Evolutionary conservation across 2,888 invertebrate species (phyloP).

Genomic region (Hirtodrosophila alboralis): DNA sequence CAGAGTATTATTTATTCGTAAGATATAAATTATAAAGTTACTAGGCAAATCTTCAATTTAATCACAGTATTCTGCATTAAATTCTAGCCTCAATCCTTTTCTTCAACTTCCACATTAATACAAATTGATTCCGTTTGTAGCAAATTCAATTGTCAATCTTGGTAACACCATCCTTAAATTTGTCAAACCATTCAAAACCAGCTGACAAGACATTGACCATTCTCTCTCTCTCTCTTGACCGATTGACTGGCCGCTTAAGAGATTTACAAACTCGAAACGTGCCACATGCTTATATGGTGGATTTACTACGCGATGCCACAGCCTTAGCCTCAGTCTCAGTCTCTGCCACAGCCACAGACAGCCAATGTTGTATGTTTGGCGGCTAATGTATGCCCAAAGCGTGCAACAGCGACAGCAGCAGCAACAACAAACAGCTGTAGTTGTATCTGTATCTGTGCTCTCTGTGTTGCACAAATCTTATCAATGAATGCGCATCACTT

Average conservation of each 20-base stretch:
- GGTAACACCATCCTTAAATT: constrained; percentile 10
- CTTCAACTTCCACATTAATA: too few relatives aligned
- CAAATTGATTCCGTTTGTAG: too few relatives aligned
- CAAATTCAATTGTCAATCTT: constrained; percentile 4
- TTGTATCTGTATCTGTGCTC: constrained; percentile 12
- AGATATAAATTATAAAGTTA: too few relatives aligned
- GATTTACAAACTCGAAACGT: constrained; percentile 65
- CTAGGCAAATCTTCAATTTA: too few relatives aligned
- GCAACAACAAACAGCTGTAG: constrained; percentile 16
- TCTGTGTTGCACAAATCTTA: constrained; percentile 71
- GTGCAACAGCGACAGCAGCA: constrained; percentile 33
- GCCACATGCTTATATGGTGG: constrained; percentile 71
- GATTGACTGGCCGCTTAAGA: constrained; percentile 54
- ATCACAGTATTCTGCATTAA: too few relatives aligned
- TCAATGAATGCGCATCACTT: constrained; percentile 80
- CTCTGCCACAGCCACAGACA: too few relatives aligned
- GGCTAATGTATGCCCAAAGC: constrained; percentile 74
- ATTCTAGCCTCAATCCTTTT: too few relatives aligned
- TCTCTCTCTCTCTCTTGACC: constrained; percentile 41
- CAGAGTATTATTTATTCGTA: too few relatives aligned
- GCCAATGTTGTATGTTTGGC: constrained; percentile 27
- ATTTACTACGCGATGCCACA: constrained; percentile 44
- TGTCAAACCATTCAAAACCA: constrained; percentile 29
- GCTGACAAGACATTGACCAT: constrained; percentile 56
- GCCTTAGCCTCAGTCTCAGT: too few relatives aligned